phyloP scores from a whole-genome alignment of 2,888 invertebrate genomes.

The Homarus gammarus region DNA sequence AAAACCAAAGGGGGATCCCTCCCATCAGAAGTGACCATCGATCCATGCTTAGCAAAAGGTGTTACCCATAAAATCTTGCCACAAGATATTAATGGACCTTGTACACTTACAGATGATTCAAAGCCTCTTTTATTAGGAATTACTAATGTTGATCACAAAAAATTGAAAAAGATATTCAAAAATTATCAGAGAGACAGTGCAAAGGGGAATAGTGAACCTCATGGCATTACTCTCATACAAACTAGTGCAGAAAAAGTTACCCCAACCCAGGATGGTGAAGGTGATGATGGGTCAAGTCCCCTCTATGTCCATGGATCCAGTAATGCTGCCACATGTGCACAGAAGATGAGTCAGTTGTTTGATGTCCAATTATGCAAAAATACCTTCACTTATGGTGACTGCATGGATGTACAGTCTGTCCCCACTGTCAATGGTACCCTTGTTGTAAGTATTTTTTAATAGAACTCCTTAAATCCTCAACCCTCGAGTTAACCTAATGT shows the following conservation, averaged over 20 bases:
- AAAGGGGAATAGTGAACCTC: neutral
- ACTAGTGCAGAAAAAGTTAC: neutral
- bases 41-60: slow-evolving; percentile 60
- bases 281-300: neutral
- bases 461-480: too few species aligned
- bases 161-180: slow-evolving; percentile 50
- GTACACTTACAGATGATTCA: slow-evolving; percentile 42
- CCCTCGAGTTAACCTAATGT: too few species aligned
- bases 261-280: neutral
- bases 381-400: slow-evolving; percentile 62
- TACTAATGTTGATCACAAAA: slow-evolving; percentile 10
- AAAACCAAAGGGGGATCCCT: neutral
- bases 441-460: slow-evolving; percentile 50
- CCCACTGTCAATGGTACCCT: slow-evolving; percentile 48
- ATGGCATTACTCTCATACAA: neutral
- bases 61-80: slow-evolving; percentile 27
- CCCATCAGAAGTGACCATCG: neutral
- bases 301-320: slow-evolving; percentile 48
- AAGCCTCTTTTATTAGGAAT: slow-evolving; percentile 14
- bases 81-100: slow-evolving; percentile 39
- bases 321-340: slow-evolving; percentile 33
- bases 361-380: slow-evolving; percentile 54
- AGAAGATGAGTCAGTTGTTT: slow-evolving; percentile 33
- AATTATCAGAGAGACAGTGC: slow-evolving; percentile 1
- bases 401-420: slow-evolving; percentile 47